Percentiles rank a stretch among this genome's conserved stretches.
phyloP scores from a whole-genome alignment of 2,113 vertebrate genomes.

The Ginglymostoma cirratum region DNA sequence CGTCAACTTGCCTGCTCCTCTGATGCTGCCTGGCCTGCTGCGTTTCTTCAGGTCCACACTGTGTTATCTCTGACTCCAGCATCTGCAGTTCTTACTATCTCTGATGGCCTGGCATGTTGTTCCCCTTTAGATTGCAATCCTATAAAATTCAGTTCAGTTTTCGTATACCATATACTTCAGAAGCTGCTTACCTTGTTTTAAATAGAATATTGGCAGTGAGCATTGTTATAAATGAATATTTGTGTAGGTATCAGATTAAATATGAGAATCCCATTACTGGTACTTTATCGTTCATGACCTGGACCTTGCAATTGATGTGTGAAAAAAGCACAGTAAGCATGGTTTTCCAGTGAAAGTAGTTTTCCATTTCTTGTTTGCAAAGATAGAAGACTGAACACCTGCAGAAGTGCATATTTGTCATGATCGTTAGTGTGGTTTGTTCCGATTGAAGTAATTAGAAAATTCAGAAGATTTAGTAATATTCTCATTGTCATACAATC shows the following conservation, averaged over 20 bases:
- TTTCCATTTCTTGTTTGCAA: background rate
- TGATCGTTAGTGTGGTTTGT: background rate
- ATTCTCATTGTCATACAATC: background rate
- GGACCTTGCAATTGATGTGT: background rate
- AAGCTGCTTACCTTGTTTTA: background rate
- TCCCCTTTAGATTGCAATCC: background rate
- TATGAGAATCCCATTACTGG: background rate
- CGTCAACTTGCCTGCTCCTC: too few species aligned
- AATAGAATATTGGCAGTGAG: background rate
- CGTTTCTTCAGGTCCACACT: too few species aligned
- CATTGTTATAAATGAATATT: background rate
- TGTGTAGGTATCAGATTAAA: background rate
- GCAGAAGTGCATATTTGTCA: background rate
- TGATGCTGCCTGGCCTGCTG: too few species aligned
- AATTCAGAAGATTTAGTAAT: background rate
- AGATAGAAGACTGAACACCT: background rate
- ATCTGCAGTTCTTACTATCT: too few species aligned
- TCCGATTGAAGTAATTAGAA: background rate
- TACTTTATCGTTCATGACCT: background rate
- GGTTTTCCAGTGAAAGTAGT: background rate
- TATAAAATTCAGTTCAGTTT: background rate
- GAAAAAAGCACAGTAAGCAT: background rate
- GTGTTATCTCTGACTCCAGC: too few species aligned
- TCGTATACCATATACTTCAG: background rate
- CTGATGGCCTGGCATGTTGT: background rate